Evolutionary conservation across 2,113 vertebrate genomes (phyloP).

Genomic region (Pterocles gutturalis): DNA sequence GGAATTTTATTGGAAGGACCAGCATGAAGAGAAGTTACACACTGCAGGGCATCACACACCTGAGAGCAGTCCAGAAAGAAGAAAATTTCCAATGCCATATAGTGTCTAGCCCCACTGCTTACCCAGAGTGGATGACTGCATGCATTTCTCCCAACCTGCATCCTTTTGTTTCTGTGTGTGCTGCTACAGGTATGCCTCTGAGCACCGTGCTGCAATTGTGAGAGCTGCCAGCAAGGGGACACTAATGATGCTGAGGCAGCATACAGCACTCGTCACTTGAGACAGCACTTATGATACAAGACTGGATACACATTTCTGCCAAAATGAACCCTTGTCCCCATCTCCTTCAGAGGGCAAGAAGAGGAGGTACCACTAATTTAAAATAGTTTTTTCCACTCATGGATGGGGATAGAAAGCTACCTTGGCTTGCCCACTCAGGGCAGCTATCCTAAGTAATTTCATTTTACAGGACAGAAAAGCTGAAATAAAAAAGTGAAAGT

Average conservation of each 20-base stretch:
- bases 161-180: background rate
- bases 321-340: background rate
- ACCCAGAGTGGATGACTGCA: background rate
- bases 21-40: background rate
- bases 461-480: background rate
- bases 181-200: background rate
- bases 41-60: background rate
- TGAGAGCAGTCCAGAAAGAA: background rate
- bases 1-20: background rate
- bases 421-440: background rate
- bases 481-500: background rate
- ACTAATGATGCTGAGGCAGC: background rate
- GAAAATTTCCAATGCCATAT: background rate
- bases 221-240: background rate
- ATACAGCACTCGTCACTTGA: fast-evolving
- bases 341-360: background rate
- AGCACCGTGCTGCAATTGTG: fast-evolving
- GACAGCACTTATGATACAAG: background rate
- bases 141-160: background rate
- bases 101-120: background rate
- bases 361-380: background rate
- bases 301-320: background rate
- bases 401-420: background rate
- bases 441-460: background rate
- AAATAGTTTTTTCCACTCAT: background rate